phyloP scores from a whole-genome alignment of 1,140 invertebrate species.

The Zelostemma sp. region DNA sequence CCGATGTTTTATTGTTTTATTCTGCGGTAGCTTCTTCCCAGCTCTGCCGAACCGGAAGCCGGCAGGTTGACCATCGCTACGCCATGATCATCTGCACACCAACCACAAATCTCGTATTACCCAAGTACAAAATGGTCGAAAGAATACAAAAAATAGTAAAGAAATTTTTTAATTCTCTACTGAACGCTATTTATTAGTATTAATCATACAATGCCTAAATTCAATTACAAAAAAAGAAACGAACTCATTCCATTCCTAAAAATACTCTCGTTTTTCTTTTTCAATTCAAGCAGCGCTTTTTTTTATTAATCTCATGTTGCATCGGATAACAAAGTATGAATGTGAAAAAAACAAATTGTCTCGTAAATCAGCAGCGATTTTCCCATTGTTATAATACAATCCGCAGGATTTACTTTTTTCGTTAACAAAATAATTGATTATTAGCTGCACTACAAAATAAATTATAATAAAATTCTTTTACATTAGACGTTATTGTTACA shows the following conservation, averaged over 20 bases:
- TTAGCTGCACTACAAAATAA: slow-evolving; percentile 41
- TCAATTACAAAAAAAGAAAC: too few relatives aligned
- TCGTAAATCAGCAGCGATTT: slow-evolving; percentile 21
- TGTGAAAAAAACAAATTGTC: slow-evolving; percentile 30
- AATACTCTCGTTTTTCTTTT: too few relatives aligned
- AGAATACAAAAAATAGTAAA: background rate
- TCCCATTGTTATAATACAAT: slow-evolving; percentile 25
- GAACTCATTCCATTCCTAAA: too few relatives aligned
- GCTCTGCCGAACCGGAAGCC: slow-evolving; percentile 50
- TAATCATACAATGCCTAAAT: background rate
- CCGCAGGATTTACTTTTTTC: slow-evolving; percentile 18
- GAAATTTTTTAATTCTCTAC: background rate
- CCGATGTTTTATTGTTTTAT: slow-evolving; percentile 32
- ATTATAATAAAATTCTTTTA: slow-evolving; percentile 33
- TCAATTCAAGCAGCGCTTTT: background rate
- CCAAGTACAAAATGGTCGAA: background rate
- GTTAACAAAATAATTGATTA: slow-evolving; percentile 32
- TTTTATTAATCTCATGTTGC: slow-evolving; percentile 2
- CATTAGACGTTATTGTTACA: slow-evolving; percentile 3
- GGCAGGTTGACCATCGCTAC: slow-evolving; percentile 48
- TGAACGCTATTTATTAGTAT: background rate
- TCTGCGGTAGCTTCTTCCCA: slow-evolving; percentile 45
- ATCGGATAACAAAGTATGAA: slow-evolving; percentile 26
- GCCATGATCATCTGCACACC: slow-evolving; percentile 50
- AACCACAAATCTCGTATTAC: slow-evolving; percentile 24